Conservation (phyloP, 2,888 invertebrate species). For the Anaspis maculata region DNA sequence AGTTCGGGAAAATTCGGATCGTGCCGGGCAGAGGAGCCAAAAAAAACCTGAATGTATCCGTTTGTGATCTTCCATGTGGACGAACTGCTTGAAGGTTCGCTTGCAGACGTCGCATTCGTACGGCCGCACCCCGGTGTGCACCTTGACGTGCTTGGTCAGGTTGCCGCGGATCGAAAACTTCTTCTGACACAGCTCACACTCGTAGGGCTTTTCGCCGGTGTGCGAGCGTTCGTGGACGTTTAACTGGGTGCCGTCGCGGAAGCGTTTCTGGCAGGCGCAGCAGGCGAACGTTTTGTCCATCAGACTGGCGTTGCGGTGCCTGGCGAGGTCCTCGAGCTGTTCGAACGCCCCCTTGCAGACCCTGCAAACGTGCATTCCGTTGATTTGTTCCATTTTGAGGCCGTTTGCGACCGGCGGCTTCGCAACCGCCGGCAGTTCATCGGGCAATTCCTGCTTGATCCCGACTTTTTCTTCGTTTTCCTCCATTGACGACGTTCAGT, state of each 20-base stretch:
- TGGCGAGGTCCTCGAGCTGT: constrained; percentile 19
- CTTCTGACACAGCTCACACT: constrained; percentile 31
- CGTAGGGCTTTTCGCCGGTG: constrained; percentile 36
- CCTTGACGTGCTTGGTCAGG: constrained; percentile 34
- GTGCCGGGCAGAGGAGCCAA: no score
- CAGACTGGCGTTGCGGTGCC: constrained; percentile 25
- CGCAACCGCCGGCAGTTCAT: no score
- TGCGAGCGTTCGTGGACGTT: constrained; percentile 33
- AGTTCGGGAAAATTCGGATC: no score
- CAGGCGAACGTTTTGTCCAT: constrained; percentile 23
- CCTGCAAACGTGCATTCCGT: no score
- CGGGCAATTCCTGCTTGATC: no score
- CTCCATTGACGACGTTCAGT: no score
- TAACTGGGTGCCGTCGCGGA: constrained; percentile 34
- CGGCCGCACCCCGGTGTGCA: constrained; percentile 32
- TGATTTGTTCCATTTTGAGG: no score
- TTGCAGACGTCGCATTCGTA: constrained; percentile 34
- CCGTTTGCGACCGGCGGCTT: no score
- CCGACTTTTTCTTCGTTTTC: no score
- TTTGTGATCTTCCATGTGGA: constrained; percentile 35
- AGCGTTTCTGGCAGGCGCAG: constrained; percentile 32
- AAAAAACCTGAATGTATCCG: constrained; percentile 34
- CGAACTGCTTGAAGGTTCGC: constrained; percentile 34
- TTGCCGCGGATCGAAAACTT: constrained; percentile 37
- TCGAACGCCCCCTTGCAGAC: constrained; percentile 27